Percentiles rank a stretch among this genome's conserved stretches.
phyloP scores from a whole-genome alignment of 1,140 invertebrate genomes.

The Paraescarpia echinospica region DNA sequence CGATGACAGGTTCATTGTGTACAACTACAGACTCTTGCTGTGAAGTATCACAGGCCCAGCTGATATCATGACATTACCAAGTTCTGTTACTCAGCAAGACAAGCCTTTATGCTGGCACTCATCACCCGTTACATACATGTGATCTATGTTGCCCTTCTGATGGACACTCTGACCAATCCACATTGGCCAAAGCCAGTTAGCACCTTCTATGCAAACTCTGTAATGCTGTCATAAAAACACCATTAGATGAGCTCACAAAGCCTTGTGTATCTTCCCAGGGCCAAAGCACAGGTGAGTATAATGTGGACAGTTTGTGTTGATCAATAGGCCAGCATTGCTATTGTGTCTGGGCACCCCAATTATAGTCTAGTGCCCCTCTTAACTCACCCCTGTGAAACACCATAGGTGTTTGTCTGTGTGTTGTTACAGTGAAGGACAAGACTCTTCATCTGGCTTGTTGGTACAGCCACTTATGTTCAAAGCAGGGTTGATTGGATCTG shows the following conservation, averaged over 20 bases:
- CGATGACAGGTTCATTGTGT: neutral
- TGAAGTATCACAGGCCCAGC: neutral
- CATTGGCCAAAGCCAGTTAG: neutral
- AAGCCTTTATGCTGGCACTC: neutral
- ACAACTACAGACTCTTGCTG: neutral
- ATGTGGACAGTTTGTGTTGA: neutral
- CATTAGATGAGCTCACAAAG: neutral
- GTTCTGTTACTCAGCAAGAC: neutral
- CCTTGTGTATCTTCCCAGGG: neutral
- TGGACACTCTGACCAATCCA: neutral
- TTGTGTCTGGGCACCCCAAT: neutral
- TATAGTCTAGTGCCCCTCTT: neutral
- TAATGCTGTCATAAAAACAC: neutral
- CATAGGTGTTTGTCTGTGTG: neutral
- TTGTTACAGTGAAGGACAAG: neutral
- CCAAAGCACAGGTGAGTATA: neutral
- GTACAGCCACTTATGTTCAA: neutral
- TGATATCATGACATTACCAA: neutral
- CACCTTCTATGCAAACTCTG: neutral
- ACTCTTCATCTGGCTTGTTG: too few relatives aligned
- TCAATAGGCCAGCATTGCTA: neutral
- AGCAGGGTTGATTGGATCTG: neutral
- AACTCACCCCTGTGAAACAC: neutral
- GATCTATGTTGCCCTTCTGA: neutral
- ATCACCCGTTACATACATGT: neutral